phyloP scores from a whole-genome alignment of 2,797 vertebrate genomes.

The Bovichtus diacanthus region DNA sequence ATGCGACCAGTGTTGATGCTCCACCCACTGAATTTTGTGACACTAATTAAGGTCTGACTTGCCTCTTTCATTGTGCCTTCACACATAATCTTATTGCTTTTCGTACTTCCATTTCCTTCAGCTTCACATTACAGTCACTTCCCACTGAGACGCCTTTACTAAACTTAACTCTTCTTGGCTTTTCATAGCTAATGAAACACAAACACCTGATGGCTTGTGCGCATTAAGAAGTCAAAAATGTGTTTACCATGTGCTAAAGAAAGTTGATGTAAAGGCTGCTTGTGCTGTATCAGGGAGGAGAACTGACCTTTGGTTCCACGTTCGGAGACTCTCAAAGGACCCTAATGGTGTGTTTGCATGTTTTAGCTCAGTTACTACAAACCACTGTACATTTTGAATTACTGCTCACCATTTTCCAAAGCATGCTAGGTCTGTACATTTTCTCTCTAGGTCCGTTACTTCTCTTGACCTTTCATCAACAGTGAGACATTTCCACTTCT shows the following conservation, averaged over 20 bases:
- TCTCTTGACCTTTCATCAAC: neutral
- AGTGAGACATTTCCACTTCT: neutral
- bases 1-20: neutral
- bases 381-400: slow-evolving; percentile 17
- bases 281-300: slow-evolving; percentile 43
- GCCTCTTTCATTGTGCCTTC: slow-evolving; percentile 57
- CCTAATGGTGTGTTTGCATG: slow-evolving; percentile 23
- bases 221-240: slow-evolving; percentile 50
- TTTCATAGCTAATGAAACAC: slow-evolving; percentile 73
- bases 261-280: slow-evolving; percentile 59
- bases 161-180: slow-evolving; percentile 39
- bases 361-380: slow-evolving; percentile 51
- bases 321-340: slow-evolving; percentile 36
- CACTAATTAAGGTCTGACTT: slow-evolving; percentile 46
- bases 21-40: slow-evolving; percentile 20
- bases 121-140: slow-evolving; percentile 67
- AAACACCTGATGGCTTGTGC: slow-evolving; percentile 69
- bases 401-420: slow-evolving; percentile 1
- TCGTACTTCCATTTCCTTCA: slow-evolving; percentile 63
- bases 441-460: neutral
- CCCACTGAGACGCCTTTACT: slow-evolving; percentile 52
- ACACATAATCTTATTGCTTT: slow-evolving; percentile 62
- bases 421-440: neutral
- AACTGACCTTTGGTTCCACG: slow-evolving; percentile 44
- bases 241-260: slow-evolving; percentile 53